Evolutionary conservation across 2,888 invertebrate genomes (phyloP), one percentile per base, ranked within the genome.

Genomic region (Leucophenga maculata): DNA sequence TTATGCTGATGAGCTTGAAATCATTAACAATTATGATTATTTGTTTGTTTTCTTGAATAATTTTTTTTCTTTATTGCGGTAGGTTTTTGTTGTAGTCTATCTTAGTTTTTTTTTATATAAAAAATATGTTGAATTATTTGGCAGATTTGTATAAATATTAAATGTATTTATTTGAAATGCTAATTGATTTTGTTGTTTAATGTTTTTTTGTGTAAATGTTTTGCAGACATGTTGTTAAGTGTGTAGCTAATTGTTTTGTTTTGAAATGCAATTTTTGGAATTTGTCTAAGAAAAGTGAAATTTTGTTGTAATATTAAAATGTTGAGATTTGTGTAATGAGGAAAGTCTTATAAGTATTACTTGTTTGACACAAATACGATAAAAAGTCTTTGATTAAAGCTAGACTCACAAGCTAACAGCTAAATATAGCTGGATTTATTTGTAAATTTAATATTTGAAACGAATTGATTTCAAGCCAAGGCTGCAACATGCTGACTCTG

Each of bases 1-100:
- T 75, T 77, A 76, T 75, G 77, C 79, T 74, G 72, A 69, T 75
- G 52, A 69, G 52, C 62, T 46, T 48, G 46, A 59, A 67, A 57
- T 67, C 52, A 66, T 67, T 64, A 64, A 46, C 48, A 57, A 52
- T 46, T 67, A 55, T 55, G 67, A 44, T 67, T 55, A 52, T 54
- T 57, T 66, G n/a, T 55, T 32, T 44, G n/a, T 39, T 39, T 60
- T 50, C 50, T 50, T 50, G 18, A 50, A 50, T 50, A 16, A 32
- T 64, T 46, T 64, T 48, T 64, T 55, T 55, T 26, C 26, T 11
- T 11, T 44, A 44, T 44, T 62, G 20, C 48, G 22, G 11, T 44
- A 39, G 4, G 13, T 9, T 46, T 57, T 14, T 67, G 20, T 67
- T 44, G 14, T 67, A 39, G 18, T 39, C 20, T 18, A n/a, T n/a